Percentiles rank a stretch among this genome's conserved stretches.
Evolutionary conservation across 2,888 invertebrate genomes (phyloP).

Genomic region (Idaea dimidiata): DNA sequence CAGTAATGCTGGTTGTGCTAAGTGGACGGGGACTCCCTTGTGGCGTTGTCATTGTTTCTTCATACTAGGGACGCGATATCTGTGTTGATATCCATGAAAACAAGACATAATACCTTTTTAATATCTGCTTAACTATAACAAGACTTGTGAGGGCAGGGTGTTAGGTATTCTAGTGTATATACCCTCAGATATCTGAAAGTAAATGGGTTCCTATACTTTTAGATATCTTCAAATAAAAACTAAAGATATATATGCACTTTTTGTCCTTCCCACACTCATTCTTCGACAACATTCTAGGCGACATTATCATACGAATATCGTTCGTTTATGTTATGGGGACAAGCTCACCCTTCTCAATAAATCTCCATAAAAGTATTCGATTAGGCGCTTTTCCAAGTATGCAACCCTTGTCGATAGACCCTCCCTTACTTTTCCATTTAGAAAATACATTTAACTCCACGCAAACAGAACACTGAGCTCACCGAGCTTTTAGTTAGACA

Average conservation of each 20-base stretch:
- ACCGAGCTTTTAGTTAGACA: background rate
- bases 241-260: background rate
- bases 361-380: constrained; percentile 37
- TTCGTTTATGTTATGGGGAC: background rate
- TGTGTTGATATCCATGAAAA: background rate
- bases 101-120: background rate
- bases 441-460: background rate
- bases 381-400: constrained; percentile 35
- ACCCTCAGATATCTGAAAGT: no score
- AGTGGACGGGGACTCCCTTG: background rate
- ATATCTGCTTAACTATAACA: no score
- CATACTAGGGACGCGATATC: background rate
- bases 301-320: background rate
- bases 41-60: background rate
- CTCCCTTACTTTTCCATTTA: background rate
- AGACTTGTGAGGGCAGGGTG: no score
- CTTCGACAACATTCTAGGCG: background rate
- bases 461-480: background rate
- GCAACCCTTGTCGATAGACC: constrained; percentile 20
- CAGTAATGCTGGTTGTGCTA: background rate
- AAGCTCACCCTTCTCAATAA: constrained; percentile 23
- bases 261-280: background rate
- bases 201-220: no score
- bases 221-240: background rate
- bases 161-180: no score